Evolutionary conservation across 64 coral and sea anemone species (phyloP), one percentile per base, ranked within the genome.

Genomic region (Platygyra sinensis): DNA sequence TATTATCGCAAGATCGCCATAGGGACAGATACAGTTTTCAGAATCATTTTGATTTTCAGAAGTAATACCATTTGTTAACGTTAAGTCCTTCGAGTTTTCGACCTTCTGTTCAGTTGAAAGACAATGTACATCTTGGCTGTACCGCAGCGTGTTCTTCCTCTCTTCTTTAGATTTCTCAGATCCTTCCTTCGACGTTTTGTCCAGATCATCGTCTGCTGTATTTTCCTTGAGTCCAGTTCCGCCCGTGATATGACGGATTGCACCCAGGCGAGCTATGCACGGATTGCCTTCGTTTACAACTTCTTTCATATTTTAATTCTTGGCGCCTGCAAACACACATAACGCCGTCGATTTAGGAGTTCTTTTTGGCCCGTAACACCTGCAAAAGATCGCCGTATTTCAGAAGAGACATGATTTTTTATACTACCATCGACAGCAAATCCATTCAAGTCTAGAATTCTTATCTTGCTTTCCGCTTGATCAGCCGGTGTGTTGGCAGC

Each of bases 371-470:
- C 28, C 9, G n/a, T 27, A 67, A 20, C 38, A 85, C 62, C 81
- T 85, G 81, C 36, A 50, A 46, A 71, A 64, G 17, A 32, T 22
- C 2, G 62, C 69, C 0, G 27, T 25, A n/a, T 71, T 22, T 51
- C 38, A 71, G 22, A 5, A 15, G 0, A 27, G 24, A 20, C 19
- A 25, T 16, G 11, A 6, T 22, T 69, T 85, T 72, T 52, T 33
- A 28, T 69, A 10, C 25, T 69, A 25, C 25, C 36, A 38, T 85
- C 16, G 20, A 69, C 62, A 50, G 38, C 63, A 51, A 85, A 27
- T 5, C n/a, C 36, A 38, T 85, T 85, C 18, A 85, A 22, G 71
- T 85, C n/a, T 27, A 85, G 12, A 10, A 85, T 38, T 85, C 62
- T 67, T 27, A 85, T 24, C 10, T 69, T 71, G 8, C 51, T 85